Conservation (phyloP, 2,113 vertebrate species). For the Phoxinus phoxinus region DNA sequence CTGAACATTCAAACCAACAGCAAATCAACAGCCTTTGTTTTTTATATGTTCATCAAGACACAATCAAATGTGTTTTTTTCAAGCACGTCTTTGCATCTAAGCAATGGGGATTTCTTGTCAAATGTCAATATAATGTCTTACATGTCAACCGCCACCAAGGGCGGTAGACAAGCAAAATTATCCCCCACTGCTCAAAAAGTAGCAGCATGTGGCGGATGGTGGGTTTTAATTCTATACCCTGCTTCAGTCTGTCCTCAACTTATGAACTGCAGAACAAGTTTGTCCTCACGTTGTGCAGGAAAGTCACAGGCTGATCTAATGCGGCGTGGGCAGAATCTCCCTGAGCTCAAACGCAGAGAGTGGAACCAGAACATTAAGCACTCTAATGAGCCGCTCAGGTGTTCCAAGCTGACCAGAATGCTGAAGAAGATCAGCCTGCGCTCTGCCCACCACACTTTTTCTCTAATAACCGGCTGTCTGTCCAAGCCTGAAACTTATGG, state of each 20-base stretch:
- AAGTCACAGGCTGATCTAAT: conserved; percentile 42
- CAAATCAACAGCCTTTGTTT: conserved; percentile 12
- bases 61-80: neutral
- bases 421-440: conserved; percentile 37
- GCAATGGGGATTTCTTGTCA: conserved; percentile 1
- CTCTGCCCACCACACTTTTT: neutral
- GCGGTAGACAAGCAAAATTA: neutral
- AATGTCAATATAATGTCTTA: neutral
- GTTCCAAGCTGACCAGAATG: conserved; percentile 49
- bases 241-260: conserved; percentile 1
- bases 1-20: neutral
- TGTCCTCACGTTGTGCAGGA: conserved; percentile 33
- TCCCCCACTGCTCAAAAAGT: neutral
- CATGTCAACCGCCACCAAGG: neutral
- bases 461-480: conserved; percentile 30
- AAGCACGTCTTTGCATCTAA: neutral
- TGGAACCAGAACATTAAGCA: conserved; percentile 55
- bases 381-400: conserved; percentile 58
- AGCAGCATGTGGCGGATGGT: neutral
- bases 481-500: neutral
- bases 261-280: conserved; percentile 32
- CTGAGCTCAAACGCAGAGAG: conserved; percentile 40
- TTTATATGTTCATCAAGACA: neutral
- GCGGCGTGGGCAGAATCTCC: conserved; percentile 43
- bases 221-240: neutral